Evolutionary conservation across 2,797 vertebrate genomes (phyloP).

Genomic region (Channa striata): DNA sequence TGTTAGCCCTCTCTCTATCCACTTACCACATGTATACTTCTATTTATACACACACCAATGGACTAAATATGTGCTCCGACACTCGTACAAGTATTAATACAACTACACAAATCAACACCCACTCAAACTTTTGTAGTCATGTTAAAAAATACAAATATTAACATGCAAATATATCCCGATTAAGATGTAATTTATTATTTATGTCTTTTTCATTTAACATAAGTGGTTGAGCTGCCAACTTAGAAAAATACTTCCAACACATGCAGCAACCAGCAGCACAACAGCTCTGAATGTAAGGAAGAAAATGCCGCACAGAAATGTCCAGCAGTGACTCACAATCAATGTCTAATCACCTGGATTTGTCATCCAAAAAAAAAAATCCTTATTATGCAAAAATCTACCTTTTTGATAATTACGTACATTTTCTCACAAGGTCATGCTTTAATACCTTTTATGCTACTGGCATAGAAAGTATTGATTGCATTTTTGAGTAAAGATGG

Average conservation of each 20-base stretch:
- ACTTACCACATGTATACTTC: not conserved
- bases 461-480: not conserved
- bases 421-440: too few species aligned
- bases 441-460: not conserved
- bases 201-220: too few species aligned
- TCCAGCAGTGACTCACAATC: constrained; percentile 6
- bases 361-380: too few species aligned
- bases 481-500: not conserved
- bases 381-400: too few species aligned
- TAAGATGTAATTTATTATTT: too few species aligned
- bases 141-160: not conserved
- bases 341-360: constrained; percentile 18
- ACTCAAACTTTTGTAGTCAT: not conserved
- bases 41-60: not conserved
- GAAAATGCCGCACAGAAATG: not conserved
- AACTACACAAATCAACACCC: not conserved
- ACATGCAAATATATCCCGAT: constrained; percentile 15
- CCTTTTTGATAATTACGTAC: too few species aligned
- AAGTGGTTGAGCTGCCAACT: not conserved
- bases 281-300: not conserved
- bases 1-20: not conserved
- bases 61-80: not conserved
- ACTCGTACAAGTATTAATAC: too few species aligned
- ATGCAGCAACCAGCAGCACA: not conserved
- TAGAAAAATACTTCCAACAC: constrained; percentile 3